phyloP scores from a whole-genome alignment of 2,113 vertebrate genomes.

The Entelurus aequoreus region DNA sequence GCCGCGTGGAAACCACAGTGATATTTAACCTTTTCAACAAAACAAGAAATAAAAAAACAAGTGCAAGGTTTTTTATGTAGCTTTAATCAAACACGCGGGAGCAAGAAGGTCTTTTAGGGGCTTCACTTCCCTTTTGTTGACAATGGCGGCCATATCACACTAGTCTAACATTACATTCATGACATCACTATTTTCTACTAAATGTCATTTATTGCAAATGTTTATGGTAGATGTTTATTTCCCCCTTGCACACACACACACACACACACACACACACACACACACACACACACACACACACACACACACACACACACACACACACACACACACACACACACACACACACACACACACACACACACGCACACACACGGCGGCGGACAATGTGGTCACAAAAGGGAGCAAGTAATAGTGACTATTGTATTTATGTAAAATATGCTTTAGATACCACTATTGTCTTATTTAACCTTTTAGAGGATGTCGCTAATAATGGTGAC shows the following conservation, averaged over 20 bases:
- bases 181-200: constrained; percentile 30
- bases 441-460: constrained; percentile 77
- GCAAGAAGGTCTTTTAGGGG: no score
- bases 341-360: constrained; percentile 30
- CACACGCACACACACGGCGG: constrained; percentile 22
- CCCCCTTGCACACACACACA: neutral
- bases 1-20: constrained; percentile 24
- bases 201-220: constrained; percentile 69
- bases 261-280: neutral
- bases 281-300: no score
- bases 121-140: constrained; percentile 21
- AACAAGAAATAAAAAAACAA: neutral
- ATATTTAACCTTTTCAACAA: constrained; percentile 8
- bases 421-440: constrained; percentile 75
- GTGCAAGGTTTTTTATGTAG: constrained; percentile 5
- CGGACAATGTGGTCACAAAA: constrained; percentile 48
- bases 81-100: constrained; percentile 14
- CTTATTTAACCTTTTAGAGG: constrained; percentile 67
- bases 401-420: constrained; percentile 51
- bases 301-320: no score
- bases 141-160: constrained; percentile 52
- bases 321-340: no score
- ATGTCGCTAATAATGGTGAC: constrained; percentile 31
- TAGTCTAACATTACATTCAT: constrained; percentile 13
- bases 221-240: constrained; percentile 38